Evolutionary conservation across 2,888 invertebrate genomes (phyloP).

Genomic region (Pristionchus japonicus): DNA sequence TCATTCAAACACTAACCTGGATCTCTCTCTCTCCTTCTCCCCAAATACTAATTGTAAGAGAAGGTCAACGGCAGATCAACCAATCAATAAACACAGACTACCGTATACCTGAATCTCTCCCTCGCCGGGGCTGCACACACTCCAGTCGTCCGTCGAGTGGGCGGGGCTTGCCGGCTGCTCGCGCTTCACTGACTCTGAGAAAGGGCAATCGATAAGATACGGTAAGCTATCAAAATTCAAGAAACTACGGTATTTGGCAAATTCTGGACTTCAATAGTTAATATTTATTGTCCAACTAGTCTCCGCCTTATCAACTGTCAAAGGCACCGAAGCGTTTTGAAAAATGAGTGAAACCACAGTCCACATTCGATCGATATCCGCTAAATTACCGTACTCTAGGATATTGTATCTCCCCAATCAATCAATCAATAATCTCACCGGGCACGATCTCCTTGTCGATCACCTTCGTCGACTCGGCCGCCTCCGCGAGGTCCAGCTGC

Average conservation of each 20-base stretch:
- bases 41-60: not conserved
- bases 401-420: not conserved
- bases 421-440: not conserved
- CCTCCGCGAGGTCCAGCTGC: conserved; percentile 57
- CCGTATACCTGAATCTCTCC: conserved; percentile 43
- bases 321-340: too few relatives aligned
- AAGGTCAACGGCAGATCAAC: too few relatives aligned
- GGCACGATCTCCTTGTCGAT: conserved; percentile 45
- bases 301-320: too few relatives aligned
- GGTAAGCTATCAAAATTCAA: too few relatives aligned
- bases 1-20: not conserved
- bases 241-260: too few relatives aligned
- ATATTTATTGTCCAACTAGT: too few relatives aligned
- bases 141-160: conserved; percentile 60
- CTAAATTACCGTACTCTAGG: not conserved
- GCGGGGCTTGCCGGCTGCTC: conserved; percentile 62
- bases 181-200: conserved; percentile 8
- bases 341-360: too few relatives aligned
- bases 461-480: conserved; percentile 62
- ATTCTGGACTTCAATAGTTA: too few relatives aligned
- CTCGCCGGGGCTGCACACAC: conserved; percentile 56
- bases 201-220: not conserved
- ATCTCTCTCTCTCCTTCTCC: not conserved
- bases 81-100: too few relatives aligned
- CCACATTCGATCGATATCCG: not conserved